phyloP scores from a whole-genome alignment of 2,797 vertebrate genomes.

The Dermochelys coriacea region DNA sequence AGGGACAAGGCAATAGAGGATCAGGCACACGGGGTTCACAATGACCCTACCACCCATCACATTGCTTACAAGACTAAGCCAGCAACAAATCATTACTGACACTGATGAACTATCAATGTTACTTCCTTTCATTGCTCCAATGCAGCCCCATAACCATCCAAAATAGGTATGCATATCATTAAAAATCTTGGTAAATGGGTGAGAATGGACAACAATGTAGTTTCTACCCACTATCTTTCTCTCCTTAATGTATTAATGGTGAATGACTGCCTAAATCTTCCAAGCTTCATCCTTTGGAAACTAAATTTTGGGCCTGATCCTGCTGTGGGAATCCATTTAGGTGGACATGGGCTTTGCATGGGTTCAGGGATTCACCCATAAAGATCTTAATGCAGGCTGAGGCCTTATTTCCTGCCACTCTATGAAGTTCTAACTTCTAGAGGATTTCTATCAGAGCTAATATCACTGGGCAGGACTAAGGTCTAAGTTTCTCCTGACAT shows the following conservation, averaged over 20 bases:
- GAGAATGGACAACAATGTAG: not conserved
- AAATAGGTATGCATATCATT: not conserved
- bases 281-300: not conserved
- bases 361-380: not conserved
- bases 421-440: not conserved
- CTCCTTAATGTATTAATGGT: not conserved
- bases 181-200: not conserved
- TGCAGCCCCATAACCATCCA: not conserved
- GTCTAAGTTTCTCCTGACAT: not conserved
- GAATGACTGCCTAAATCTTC: not conserved
- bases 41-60: not conserved
- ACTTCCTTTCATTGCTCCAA: not conserved
- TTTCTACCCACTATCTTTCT: not conserved
- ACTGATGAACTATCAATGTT: not conserved
- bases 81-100: not conserved
- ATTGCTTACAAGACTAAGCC: not conserved
- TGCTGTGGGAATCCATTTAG: not conserved
- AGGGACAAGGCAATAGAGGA: not conserved
- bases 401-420: not conserved
- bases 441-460: not conserved
- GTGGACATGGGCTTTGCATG: not conserved
- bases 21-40: not conserved
- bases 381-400: not conserved
- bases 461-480: not conserved
- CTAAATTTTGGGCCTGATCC: not conserved